These are phyloP conservation scores for Elephas maximus DNA, from an alignment of 2,113 vertebrate species.

Conservation along the genomic window DNA sequence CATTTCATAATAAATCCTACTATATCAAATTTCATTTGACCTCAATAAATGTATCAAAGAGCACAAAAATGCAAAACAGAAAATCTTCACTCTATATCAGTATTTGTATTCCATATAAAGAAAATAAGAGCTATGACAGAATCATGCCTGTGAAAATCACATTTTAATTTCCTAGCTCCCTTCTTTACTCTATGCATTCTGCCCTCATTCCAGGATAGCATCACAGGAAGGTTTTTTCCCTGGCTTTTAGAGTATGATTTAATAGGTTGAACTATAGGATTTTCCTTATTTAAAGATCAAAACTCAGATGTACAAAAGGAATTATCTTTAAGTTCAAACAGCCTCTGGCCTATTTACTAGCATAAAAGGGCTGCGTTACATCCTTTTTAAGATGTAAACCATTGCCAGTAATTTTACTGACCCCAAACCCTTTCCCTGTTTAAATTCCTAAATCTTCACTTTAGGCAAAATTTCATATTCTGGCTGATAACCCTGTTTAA, in stretches of 20 bases:
- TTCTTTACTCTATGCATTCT: conserved; percentile 38
- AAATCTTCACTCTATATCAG: conserved; percentile 78
- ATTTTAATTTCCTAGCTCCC: conserved; percentile 77
- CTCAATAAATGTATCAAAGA: conserved; percentile 85
- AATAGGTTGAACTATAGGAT: conserved; percentile 31
- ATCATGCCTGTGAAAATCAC: conserved; percentile 74
- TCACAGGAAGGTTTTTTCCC: conserved; percentile 63
- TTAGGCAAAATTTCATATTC: conserved; percentile 87
- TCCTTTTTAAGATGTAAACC: conserved; percentile 81
- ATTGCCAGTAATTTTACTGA: conserved; percentile 66
- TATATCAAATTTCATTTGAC: conserved; percentile 88
- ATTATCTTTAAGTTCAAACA: conserved; percentile 60
- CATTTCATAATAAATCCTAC: conserved; percentile 87
- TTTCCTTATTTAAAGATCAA: conserved; percentile 82
- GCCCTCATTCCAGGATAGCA: conserved; percentile 57
- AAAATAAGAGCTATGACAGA: conserved; percentile 78
- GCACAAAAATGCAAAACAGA: conserved; percentile 80
- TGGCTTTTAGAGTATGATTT: conserved; percentile 53
- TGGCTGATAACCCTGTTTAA: conserved; percentile 91
- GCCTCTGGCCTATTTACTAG: conserved; percentile 46
- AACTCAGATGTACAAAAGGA: conserved; percentile 72
- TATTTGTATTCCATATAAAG: conserved; percentile 73
- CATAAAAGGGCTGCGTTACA: conserved; percentile 72
- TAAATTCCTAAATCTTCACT: conserved; percentile 85
- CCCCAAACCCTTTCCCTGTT: conserved; percentile 17